Evolutionary conservation across 2,797 vertebrate species (phyloP).

Genomic region (Sebastes matsubarae): DNA sequence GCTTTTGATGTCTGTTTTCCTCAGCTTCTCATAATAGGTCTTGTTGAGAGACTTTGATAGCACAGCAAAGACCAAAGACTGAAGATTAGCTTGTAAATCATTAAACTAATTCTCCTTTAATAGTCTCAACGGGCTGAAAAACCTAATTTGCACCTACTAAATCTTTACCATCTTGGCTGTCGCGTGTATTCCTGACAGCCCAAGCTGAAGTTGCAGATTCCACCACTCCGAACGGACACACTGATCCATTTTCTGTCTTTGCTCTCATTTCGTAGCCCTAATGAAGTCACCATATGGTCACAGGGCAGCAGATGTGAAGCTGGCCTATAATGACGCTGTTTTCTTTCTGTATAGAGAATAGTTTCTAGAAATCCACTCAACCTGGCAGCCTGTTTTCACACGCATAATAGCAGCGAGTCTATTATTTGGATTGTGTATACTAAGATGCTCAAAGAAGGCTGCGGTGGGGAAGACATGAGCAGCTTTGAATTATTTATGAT

Average conservation of each 20-base stretch:
- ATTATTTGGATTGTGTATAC: conserved; percentile 48
- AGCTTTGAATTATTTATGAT: conserved; percentile 76
- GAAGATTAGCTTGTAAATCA: conserved; percentile 42
- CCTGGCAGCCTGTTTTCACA: conserved; percentile 54
- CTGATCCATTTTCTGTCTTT: conserved; percentile 36
- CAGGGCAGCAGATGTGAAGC: conserved; percentile 40
- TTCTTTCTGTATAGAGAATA: conserved; percentile 25
- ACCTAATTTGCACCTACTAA: conserved; percentile 4
- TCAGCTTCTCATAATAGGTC: background rate
- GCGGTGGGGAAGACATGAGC: conserved; percentile 50
- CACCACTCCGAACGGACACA: conserved; percentile 15
- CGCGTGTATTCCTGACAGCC: conserved; percentile 15
- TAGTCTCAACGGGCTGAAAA: conserved; percentile 18
- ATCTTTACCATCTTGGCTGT: conserved; percentile 20
- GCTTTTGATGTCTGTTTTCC: background rate
- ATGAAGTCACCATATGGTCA: conserved; percentile 35
- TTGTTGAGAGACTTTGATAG: conserved; percentile 24
- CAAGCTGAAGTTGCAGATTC: conserved; percentile 37
- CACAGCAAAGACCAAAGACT: conserved; percentile 9
- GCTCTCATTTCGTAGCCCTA: conserved; percentile 30
- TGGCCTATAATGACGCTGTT: conserved; percentile 12
- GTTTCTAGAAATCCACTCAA: conserved; percentile 38
- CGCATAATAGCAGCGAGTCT: conserved; percentile 58
- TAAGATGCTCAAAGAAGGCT: conserved; percentile 53
- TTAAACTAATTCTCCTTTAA: conserved; percentile 40